A percentile compares a stretch with the other conserved stretches of the same genome.
These are phyloP conservation scores for Platycheirus albimanus DNA, from an alignment of 2,888 invertebrate genomes.

Conservation along the genomic window DNA sequence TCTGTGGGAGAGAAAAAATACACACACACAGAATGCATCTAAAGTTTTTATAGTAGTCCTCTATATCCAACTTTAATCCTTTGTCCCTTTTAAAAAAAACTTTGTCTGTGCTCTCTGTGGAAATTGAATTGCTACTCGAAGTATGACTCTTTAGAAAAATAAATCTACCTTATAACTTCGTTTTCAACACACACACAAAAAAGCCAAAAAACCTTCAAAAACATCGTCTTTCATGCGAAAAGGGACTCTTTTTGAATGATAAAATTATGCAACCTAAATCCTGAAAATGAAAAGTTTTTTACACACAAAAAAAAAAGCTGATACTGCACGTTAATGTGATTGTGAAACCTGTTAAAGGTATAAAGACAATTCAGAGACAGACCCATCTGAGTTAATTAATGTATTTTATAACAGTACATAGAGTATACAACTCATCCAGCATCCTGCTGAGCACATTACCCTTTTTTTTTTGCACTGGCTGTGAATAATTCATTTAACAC, in stretches of 20 bases:
- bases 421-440: neutral
- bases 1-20: neutral
- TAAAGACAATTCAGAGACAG: neutral
- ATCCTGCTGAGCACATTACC: neutral
- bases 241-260: constrained; percentile 7
- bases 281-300: constrained; percentile 1
- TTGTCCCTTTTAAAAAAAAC: constrained; percentile 1
- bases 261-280: constrained; percentile 2
- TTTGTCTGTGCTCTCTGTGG: neutral
- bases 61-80: neutral
- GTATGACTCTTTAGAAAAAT: constrained; percentile 2
- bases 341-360: neutral
- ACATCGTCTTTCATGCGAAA: neutral
- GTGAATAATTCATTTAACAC: constrained; percentile 3
- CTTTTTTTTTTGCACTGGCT: neutral
- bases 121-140: constrained; percentile 28
- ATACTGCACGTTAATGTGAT: neutral
- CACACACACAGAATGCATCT: constrained; percentile 12
- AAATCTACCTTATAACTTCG: neutral
- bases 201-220: neutral
- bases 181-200: neutral
- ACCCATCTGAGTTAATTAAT: constrained; percentile 6
- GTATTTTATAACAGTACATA: neutral
- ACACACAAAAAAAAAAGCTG: neutral
- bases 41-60: neutral